Evolutionary conservation across 2,888 invertebrate species (phyloP).

Genomic region (Phyto melanocephala): DNA sequence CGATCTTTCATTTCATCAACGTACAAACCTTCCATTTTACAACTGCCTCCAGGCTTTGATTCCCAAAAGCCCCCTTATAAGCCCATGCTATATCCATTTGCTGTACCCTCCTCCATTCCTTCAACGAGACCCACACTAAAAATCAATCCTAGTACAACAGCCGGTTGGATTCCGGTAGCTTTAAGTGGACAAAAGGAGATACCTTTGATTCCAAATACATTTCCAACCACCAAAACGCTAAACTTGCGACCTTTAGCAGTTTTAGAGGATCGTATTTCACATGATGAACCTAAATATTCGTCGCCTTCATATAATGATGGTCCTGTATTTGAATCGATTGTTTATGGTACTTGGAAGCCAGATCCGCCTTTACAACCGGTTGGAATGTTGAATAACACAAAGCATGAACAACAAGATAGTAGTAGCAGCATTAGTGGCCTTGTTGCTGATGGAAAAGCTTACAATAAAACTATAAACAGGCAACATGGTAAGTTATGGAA

Average conservation of each 20-base stretch:
- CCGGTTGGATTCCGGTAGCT: slow-evolving; percentile 15
- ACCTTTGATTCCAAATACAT: neutral
- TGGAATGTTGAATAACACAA: slow-evolving; percentile 35
- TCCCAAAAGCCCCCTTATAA: slow-evolving; percentile 60
- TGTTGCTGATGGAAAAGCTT: slow-evolving; percentile 23
- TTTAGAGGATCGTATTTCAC: slow-evolving; percentile 44
- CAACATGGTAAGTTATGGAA: slow-evolving; percentile 50
- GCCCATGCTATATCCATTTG: slow-evolving; percentile 66
- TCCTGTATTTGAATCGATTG: slow-evolving; percentile 68
- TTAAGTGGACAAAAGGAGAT: neutral
- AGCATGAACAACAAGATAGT: neutral
- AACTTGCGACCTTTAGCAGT: neutral
- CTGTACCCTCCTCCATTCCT: slow-evolving; percentile 26
- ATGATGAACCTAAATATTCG: slow-evolving; percentile 19
- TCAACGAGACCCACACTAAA: slow-evolving; percentile 10
- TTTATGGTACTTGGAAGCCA: slow-evolving; percentile 75
- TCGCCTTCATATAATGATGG: slow-evolving; percentile 40
- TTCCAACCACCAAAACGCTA: neutral
- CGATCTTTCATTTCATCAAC: slow-evolving; percentile 18
- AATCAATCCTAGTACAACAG: neutral
- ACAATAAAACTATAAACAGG: slow-evolving; percentile 57
- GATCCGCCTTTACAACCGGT: slow-evolving; percentile 69
- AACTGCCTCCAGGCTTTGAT: slow-evolving; percentile 65
- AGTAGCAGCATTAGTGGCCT: neutral
- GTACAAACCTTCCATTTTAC: slow-evolving; percentile 48